Conservation (phyloP, 2,888 invertebrate species). For the Catocala sponsa region DNA sequence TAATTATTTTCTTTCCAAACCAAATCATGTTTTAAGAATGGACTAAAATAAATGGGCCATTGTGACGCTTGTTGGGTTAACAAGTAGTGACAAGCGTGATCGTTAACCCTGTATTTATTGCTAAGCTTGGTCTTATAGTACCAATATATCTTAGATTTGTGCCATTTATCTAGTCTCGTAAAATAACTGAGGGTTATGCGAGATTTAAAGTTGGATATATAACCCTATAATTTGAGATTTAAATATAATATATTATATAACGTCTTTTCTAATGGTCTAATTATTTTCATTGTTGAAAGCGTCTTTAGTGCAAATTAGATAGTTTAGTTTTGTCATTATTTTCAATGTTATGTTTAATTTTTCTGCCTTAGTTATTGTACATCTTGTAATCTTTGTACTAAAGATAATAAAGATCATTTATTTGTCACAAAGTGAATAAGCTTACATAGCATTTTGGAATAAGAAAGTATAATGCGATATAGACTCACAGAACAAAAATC, state of each 20-base stretch:
- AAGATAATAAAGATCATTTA: no score
- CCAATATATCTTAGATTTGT: slow-evolving; percentile 1
- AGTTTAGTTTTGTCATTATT: no score
- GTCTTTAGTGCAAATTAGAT: neutral
- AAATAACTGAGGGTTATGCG: slow-evolving; percentile 3
- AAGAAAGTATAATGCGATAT: no score
- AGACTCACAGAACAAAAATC: no score
- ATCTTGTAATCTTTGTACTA: no score
- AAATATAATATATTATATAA: neutral
- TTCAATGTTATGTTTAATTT: no score
- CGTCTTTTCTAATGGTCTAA: neutral
- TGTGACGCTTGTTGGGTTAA: slow-evolving; percentile 12
- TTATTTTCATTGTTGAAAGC: neutral
- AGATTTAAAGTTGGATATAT: slow-evolving; percentile 1
- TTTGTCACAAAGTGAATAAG: no score
- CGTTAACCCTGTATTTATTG: slow-evolving; percentile 16
- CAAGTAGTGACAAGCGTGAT: slow-evolving; percentile 16
- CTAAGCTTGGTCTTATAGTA: slow-evolving; percentile 1
- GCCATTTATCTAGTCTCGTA: slow-evolving; percentile 3
- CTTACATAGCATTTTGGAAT: no score
- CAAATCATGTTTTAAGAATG: slow-evolving; percentile 18
- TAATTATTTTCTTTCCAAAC: slow-evolving; percentile 3
- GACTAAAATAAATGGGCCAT: slow-evolving; percentile 9
- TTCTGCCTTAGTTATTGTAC: no score
- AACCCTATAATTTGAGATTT: neutral